phyloP scores from a whole-genome alignment of 2,888 invertebrate species.

The Incurvaria masculella region DNA sequence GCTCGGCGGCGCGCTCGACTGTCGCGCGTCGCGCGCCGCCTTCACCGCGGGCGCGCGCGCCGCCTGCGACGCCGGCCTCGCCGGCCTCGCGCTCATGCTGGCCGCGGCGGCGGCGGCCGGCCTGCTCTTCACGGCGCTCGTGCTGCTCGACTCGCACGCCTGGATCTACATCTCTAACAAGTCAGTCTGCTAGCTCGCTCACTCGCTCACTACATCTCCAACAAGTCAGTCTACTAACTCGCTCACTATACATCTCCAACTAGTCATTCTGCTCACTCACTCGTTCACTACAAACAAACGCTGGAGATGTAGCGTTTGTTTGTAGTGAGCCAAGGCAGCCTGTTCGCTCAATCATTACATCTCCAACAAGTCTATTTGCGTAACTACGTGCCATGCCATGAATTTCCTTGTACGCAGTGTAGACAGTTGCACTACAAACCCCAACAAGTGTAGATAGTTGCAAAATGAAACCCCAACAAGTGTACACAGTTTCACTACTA shows the following conservation, averaged over 20 bases:
- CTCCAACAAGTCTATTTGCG: too few species aligned
- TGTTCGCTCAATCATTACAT: too few species aligned
- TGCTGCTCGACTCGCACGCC: conserved; percentile 93
- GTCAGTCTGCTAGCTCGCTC: conserved; percentile 56
- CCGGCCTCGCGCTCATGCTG: conserved; percentile 79
- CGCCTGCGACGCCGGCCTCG: conserved; percentile 76
- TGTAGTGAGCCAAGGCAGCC: too few species aligned
- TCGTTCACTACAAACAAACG: too few species aligned
- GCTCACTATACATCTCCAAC: conserved; percentile 6
- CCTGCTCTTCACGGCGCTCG: conserved; percentile 85
- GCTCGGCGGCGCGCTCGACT: conserved; percentile 71
- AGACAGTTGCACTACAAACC: too few species aligned
- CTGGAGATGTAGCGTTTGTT: too few species aligned
- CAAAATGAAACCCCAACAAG: too few species aligned
- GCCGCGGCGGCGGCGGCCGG: conserved; percentile 85
- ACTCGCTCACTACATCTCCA: not conserved
- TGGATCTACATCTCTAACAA: conserved; percentile 95
- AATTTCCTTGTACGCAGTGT: too few species aligned
- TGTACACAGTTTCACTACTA: too few species aligned
- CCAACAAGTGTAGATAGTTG: too few species aligned
- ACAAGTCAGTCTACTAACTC: conserved; percentile 66
- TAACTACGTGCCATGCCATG: too few species aligned
- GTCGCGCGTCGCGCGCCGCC: conserved; percentile 77
- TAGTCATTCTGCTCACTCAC: too few species aligned
- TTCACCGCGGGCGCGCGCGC: conserved; percentile 78